Base-by-base conservation (phyloP, 2,888 invertebrate species). In the Pheosia gnoma region DNA sequence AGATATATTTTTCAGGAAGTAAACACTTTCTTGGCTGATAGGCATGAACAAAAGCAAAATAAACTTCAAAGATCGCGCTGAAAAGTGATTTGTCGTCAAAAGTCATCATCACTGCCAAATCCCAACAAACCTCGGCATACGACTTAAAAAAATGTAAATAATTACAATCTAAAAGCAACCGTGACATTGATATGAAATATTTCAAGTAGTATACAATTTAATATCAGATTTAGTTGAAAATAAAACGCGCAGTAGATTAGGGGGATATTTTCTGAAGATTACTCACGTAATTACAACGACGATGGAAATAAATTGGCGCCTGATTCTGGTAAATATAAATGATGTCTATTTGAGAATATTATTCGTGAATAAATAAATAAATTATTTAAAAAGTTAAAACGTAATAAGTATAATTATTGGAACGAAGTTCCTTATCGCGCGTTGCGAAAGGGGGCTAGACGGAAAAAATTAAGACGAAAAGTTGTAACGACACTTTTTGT, bases 111-210 rank as follows among this genome's bases (percentile, higher is more conserved):
- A 37, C 11, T 10, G 5, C 36, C 37, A 53, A 47, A 47, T n/a
- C 11, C 11, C 47, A 4, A 4, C 9, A 11, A 4, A 3, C 37
- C 37, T 36, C 38, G 38, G 53, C 36, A 37, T 25, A 36, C 10
- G 37, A 38, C 8, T 53, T 38, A 11, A 53, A 10, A 37, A 51
- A 51, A 37, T 11, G 4, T 25, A 51, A 53, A 53, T 53, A 38
- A 53, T 25, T 53, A 10, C 53, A 11, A 13, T 13, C 53, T 37
- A 53, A 53, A 53, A 53, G 10, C 25, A 53, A 38, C 36, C 25
- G 25, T 8, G 37, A 37, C 53, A 53, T 53, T 53, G 37, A 11
- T 37, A 53, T 53, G 53, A 53, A 53, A 53, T 53, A 53, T 53
- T 53, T 53, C 9, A 37, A 10, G 37, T 37, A 37, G 38, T 53